phyloP scores from a whole-genome alignment of 2,113 vertebrate genomes.

The Cichladusa arquata region DNA sequence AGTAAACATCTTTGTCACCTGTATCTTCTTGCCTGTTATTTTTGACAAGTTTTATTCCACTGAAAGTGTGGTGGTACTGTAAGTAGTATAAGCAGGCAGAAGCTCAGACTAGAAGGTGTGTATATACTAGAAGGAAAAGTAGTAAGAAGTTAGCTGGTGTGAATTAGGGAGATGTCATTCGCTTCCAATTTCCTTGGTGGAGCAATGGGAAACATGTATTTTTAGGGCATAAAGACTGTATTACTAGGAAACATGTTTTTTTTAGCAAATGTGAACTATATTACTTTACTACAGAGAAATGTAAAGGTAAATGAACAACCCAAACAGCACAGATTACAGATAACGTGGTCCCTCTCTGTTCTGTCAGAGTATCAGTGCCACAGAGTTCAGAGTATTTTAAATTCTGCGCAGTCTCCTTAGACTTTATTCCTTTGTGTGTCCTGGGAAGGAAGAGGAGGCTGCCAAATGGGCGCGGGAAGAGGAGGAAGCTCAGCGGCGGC shows the following conservation, averaged over 20 bases:
- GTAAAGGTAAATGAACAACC: not conserved
- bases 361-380: not conserved
- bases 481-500: slow-evolving; percentile 82
- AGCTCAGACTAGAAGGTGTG: not conserved
- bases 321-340: not conserved
- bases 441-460: slow-evolving; percentile 86
- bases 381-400: not conserved
- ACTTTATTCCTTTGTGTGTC: slow-evolving; percentile 27
- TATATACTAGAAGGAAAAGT: not conserved
- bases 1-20: not conserved
- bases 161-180: not conserved
- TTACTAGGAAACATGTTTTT: not conserved
- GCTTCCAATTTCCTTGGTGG: not conserved
- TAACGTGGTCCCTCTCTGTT: not conserved
- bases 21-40: not conserved
- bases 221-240: not conserved
- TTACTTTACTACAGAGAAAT: not conserved
- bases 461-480: slow-evolving; percentile 78
- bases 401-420: not conserved
- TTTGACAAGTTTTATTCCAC: not conserved
- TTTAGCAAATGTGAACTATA: not conserved
- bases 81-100: not conserved
- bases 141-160: not conserved
- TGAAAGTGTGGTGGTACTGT: not conserved
- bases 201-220: not conserved